Evolutionary conservation across 2,797 vertebrate genomes (phyloP), one percentile per base, ranked within the genome.

Genomic region (Acanthiza pusilla): DNA sequence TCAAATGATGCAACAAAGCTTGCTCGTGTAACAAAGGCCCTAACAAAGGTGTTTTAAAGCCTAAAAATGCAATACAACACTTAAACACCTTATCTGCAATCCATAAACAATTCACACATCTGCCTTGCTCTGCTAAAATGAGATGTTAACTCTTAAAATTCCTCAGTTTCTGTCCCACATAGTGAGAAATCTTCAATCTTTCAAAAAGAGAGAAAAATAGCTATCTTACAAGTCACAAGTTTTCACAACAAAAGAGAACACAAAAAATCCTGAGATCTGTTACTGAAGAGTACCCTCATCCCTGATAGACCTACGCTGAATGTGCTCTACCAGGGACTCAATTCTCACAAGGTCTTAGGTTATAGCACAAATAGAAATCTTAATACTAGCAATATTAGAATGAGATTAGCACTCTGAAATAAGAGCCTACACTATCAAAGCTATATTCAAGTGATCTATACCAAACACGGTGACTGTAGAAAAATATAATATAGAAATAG

Each of bases 251-350:
- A 27, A 84, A 16, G 40, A 50, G 9, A 73, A 84, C 1, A 71
- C 32, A 50, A 91, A 91, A 50, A 16, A 84, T 23, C 11, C 58
- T 8, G 16, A 88, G 50, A 62, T 40, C 15, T 65, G 14, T n/a
- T 71, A 36, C 50, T 45, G 27, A 67, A 62, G 60, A 79, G 36
- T 29, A 45, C 22, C 16, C 27, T 9, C 15, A 25, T 4, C n/a
- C 51, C 23, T 13, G 16, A 12, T 2, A 53, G 17, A 68, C 7
- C 29, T 27, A 7, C 1, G 2, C 1, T 54, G 10, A 19, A 77
- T 68, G 29, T 1, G 2, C 21, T 7, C 34, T 50, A 32, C 16
- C 6, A 42, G 11, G 16, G 26, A 45, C 40, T 40, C 2, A 0
- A 29, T 12, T 38, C 29, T 53, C 36, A 38, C 30, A 17, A 27